Percentiles rank a stretch among this genome's conserved stretches.
Evolutionary conservation across 2,113 vertebrate species (phyloP).

Genomic region (rat (Rattus norvegicus)): DNA sequence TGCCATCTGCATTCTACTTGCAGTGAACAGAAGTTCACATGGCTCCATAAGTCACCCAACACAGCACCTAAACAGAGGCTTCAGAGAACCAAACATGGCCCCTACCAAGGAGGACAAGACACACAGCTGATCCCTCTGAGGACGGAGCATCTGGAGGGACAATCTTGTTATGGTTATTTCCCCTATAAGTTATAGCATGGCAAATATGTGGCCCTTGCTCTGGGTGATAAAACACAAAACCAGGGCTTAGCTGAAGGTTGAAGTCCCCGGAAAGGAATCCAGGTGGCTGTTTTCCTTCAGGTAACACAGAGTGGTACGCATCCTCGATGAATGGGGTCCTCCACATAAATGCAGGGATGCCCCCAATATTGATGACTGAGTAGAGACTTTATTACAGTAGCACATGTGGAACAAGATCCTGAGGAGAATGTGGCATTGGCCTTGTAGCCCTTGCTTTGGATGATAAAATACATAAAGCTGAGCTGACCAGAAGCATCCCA

Average conservation of each 20-base stretch:
- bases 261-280: not conserved
- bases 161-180: not conserved
- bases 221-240: not conserved
- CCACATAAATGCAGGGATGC: not conserved
- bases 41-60: not conserved
- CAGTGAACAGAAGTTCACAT: not conserved
- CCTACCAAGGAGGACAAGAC: not conserved
- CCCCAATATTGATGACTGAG: not conserved
- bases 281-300: not conserved
- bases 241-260: not conserved
- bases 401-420: too few relatives aligned
- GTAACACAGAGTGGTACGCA: not conserved
- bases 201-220: not conserved
- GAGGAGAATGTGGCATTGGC: too few relatives aligned
- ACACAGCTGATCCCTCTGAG: not conserved
- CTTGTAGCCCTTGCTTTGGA: too few relatives aligned
- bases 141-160: not conserved
- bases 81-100: not conserved
- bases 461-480: too few relatives aligned
- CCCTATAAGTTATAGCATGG: not conserved
- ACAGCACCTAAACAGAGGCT: not conserved
- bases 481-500: too few relatives aligned
- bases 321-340: not conserved
- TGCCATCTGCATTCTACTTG: not conserved
- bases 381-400: not conserved